Percentiles rank a stretch among this genome's conserved stretches.
Conservation (phyloP, 2,888 invertebrate species). For the Coronaproctus castanopsis region DNA sequence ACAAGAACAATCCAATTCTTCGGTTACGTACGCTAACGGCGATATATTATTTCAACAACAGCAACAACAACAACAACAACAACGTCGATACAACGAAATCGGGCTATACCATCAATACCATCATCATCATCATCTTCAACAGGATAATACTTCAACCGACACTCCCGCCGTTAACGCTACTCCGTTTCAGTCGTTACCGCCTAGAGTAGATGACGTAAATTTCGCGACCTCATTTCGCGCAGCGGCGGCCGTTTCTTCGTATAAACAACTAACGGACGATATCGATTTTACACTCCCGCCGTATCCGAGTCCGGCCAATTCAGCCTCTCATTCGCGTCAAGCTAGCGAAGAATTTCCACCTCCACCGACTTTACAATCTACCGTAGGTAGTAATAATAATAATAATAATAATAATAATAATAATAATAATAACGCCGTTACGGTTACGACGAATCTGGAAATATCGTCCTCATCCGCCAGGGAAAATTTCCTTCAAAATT, state of each 20-base stretch:
- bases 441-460: constrained; percentile 2
- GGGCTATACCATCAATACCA: too few relatives aligned
- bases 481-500: constrained; percentile 41
- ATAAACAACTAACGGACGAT: constrained; percentile 14
- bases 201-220: constrained; percentile 17
- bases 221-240: constrained; percentile 9
- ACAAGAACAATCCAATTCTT: constrained; percentile 10
- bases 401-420: neutral
- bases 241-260: too few relatives aligned
- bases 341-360: constrained; percentile 78
- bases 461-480: constrained; percentile 24
- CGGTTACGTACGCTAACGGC: constrained; percentile 31
- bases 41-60: constrained; percentile 26
- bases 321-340: constrained; percentile 60
- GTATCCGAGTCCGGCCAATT: constrained; percentile 59
- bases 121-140: neutral
- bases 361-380: constrained; percentile 35
- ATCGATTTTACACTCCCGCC: constrained; percentile 26
- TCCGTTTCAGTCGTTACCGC: constrained; percentile 15
- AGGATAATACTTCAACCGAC: constrained; percentile 20
- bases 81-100: too few relatives aligned
- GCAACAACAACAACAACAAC: constrained; percentile 22
- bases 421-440: constrained; percentile 1
- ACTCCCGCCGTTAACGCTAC: constrained; percentile 57
- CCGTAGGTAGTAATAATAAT: neutral